A percentile compares a stretch with the other conserved stretches of the same genome.
These are phyloP conservation scores for Sebastes baramenuke DNA, from an alignment of 2,797 vertebrate genomes.

Conservation along the genomic window DNA sequence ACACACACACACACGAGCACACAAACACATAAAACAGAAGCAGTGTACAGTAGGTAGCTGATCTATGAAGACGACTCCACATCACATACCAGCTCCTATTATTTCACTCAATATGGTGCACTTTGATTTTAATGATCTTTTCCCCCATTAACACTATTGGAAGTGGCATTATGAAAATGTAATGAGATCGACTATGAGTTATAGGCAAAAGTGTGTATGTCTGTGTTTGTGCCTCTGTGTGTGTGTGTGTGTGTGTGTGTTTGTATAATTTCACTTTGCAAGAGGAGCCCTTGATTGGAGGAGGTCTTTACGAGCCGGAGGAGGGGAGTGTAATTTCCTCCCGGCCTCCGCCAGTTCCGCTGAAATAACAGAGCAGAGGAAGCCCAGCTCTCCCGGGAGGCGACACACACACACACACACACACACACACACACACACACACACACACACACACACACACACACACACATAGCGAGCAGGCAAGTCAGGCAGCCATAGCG, in stretches of 20 bases:
- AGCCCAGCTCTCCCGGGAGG: constrained; percentile 81
- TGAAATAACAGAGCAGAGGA: constrained; percentile 84
- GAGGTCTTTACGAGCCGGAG: constrained; percentile 86
- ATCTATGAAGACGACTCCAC: constrained; percentile 39
- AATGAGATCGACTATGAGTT: constrained; percentile 31
- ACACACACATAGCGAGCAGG: constrained; percentile 49
- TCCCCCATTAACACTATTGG: constrained; percentile 15
- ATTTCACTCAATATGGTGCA: constrained; percentile 20
- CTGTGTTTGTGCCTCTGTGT: neutral
- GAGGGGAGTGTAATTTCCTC: constrained; percentile 88
- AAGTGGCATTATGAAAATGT: constrained; percentile 36
- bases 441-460: constrained; percentile 55
- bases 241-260: neutral
- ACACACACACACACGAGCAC: constrained; percentile 53
- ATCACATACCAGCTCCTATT: constrained; percentile 25
- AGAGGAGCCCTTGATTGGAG: constrained; percentile 81
- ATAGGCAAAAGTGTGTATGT: neutral
- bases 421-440: constrained; percentile 26
- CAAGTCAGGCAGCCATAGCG: constrained; percentile 35
- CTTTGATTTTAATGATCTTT: constrained; percentile 31
- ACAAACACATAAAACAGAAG: constrained; percentile 46
- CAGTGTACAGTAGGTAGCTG: constrained; percentile 24
- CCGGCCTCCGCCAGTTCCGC: constrained; percentile 81
- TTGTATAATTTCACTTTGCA: constrained; percentile 68
- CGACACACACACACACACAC: constrained; percentile 39